Conservation (phyloP, 2,888 invertebrate genomes). For the Tachystola acroxantha region DNA sequence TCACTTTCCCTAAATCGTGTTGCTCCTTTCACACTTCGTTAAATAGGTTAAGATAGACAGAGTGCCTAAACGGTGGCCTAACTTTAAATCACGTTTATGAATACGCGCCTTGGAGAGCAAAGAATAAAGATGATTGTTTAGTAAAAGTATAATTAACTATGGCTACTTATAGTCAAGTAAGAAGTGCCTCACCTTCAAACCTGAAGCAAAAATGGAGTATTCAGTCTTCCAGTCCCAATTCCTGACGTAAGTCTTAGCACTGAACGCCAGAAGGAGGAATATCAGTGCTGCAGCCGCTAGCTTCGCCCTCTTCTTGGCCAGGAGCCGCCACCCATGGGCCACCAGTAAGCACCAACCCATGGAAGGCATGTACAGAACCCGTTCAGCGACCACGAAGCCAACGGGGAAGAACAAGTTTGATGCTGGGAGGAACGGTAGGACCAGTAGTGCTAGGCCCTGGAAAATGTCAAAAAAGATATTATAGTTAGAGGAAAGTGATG, state of each 20-base stretch:
- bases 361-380: slow-evolving; percentile 96
- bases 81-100: no score
- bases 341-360: slow-evolving; percentile 98
- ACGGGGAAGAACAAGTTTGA: slow-evolving; percentile 98
- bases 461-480: no score
- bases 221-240: slow-evolving; percentile 97
- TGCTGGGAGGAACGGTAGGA: slow-evolving; percentile 95
- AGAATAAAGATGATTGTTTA: no score
- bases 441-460: slow-evolving; percentile 90
- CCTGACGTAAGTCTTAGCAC: slow-evolving; percentile 90
- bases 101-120: no score
- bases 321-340: slow-evolving; percentile 89
- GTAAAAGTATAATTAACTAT: no score
- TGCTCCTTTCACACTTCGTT: no score
- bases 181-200: slow-evolving; percentile 81
- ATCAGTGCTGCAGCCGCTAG: slow-evolving; percentile 83
- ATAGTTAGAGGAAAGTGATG: slow-evolving; percentile 16
- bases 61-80: no score
- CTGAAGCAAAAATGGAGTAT: slow-evolving; percentile 95
- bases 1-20: no score
- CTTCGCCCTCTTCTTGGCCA: slow-evolving; percentile 81
- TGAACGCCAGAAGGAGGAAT: slow-evolving; percentile 86
- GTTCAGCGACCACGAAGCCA: slow-evolving; percentile 97
- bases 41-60: no score
- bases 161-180: no score